Base-by-base conservation (phyloP, 2,888 invertebrate species). In the Stramonita haemastoma region DNA sequence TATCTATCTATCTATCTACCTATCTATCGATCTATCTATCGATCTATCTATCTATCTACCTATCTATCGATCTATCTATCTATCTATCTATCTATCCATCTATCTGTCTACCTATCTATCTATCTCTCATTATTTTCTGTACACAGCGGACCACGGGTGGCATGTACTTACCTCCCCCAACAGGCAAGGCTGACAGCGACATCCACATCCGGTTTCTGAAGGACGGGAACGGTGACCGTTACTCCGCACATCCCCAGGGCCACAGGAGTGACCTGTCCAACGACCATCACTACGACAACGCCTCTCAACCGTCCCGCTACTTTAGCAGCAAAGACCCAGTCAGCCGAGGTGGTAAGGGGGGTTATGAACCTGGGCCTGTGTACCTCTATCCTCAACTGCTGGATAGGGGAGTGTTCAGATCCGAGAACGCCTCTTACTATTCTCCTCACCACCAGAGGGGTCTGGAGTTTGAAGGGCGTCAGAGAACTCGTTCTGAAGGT, bases 1-100 rank as follows among this genome's bases (percentile, higher is more conserved):
- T 91, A 22, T 79, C 32, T 57, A 29, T 46, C 26, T 73, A 36
- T 70, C 46, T 86, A 17, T 84, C 11, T 89, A 0, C 36, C 22
- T 81, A 0, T 81, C 22, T 81, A 0, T 81, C 22, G 34, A 1
- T 81, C 6, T 81, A 1, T 81, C 19, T 36, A 8, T 73, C 70
- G 19, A 22, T 17, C 22, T 17, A 15, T 70, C 17, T 70, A 0
- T 70, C 70, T 19, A 15, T 70, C 70, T 57, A 13, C 57, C 57
- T 17, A 19, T 60, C 13, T 60, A 19, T 60, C 13, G 11, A 60
- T 46, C 46, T 46, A 46, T 46, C 46, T 46, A 8, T 8, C 46
- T 60, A 46, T 46, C 46, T 46, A 2, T 46, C 46, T 46, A 46
- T 46, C 46, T 46, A 8, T 8, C 46, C 19, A 26, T 17, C 22